Base-by-base conservation (phyloP, 2,113 vertebrate genomes). In the Platycercus adscitus region DNA sequence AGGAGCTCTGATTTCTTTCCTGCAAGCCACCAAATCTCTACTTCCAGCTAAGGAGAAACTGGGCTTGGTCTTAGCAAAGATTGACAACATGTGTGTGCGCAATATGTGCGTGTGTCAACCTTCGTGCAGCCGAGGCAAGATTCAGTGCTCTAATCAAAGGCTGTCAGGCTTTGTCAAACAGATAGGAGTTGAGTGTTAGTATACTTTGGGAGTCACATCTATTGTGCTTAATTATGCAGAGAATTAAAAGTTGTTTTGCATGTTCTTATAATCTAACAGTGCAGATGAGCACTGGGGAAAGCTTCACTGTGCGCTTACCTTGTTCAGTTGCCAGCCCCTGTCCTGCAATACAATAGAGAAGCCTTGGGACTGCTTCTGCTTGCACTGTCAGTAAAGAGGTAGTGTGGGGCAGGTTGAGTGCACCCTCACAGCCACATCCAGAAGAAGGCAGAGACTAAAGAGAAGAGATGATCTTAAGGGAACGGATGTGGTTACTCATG, bases 401-500 rank as follows among this genome's bases (percentile, higher is more conserved):
- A 66, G 10, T 31, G 20, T 0, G 10, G 35, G 46, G 21, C 69
- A 79, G 55, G 47, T 31, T 39, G 76, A 29, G 46, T 29, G 60
- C 69, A 64, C 37, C 50, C 50, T 83, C 23, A 7, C 29, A 35
- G 35, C 33, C 6, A 3, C 17, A 24, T 29, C 56, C 61, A 79
- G 56, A 44, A 21, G 6, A 50, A 29, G 18, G 29, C 47, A 49
- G 46, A 16, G 63, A 21, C 58, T n/a, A n/a, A 94, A 88, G 8
- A 52, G 33, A 95, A 86, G 82, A 53, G 47, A n/a, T n/a, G 5
- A 25, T 70, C 86, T 55, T 52, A 15, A 78, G 81, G 56, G 78
- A 91, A 58, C 86, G 81, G 89, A 91, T 89, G 94, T 84, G 89
- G 81, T 96, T 89, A 79, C 81, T 81, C 4, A 20, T n/a, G 80